Percentiles rank a stretch among this genome's conserved stretches.
Evolutionary conservation across 1,140 invertebrate species (phyloP).

Genomic region (Heterodera schachtii): DNA sequence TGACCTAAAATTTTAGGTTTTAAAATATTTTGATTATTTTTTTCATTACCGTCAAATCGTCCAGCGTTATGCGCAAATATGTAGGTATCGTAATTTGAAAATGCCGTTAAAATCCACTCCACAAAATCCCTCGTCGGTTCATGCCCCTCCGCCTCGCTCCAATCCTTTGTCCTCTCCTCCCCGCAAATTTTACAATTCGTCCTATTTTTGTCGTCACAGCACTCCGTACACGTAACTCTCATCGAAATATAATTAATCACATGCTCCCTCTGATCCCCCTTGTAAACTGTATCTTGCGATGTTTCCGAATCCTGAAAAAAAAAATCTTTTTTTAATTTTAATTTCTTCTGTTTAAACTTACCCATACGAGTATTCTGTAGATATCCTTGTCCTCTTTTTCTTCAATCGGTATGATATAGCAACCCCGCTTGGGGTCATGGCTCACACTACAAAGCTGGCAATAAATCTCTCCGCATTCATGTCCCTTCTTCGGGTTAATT

Average conservation of each 20-base stretch:
- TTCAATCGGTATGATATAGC: neutral
- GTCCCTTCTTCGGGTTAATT: neutral
- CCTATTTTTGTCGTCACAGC: neutral
- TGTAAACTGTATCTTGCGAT: neutral
- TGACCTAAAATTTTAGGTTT: neutral
- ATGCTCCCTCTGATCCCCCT: neutral
- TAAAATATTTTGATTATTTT: too few species aligned
- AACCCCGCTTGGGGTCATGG: neutral
- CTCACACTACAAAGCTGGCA: neutral
- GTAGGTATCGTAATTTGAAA: neutral
- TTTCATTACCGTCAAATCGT: neutral
- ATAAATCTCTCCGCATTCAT: neutral
- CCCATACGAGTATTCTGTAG: neutral
- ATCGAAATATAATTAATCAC: neutral
- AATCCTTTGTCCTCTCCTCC: neutral
- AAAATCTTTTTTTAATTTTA: too few species aligned
- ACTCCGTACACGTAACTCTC: neutral
- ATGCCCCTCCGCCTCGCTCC: neutral
- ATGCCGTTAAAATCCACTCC: neutral
- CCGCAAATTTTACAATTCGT: neutral
- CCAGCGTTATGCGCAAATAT: neutral
- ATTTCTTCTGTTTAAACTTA: too few species aligned
- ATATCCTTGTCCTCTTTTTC: neutral
- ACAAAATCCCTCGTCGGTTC: neutral
- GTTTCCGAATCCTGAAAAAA: neutral